These are phyloP conservation scores for Nothocercus nigrocapillus DNA, from an alignment of 2,113 vertebrate genomes.

Conservation along the genomic window DNA sequence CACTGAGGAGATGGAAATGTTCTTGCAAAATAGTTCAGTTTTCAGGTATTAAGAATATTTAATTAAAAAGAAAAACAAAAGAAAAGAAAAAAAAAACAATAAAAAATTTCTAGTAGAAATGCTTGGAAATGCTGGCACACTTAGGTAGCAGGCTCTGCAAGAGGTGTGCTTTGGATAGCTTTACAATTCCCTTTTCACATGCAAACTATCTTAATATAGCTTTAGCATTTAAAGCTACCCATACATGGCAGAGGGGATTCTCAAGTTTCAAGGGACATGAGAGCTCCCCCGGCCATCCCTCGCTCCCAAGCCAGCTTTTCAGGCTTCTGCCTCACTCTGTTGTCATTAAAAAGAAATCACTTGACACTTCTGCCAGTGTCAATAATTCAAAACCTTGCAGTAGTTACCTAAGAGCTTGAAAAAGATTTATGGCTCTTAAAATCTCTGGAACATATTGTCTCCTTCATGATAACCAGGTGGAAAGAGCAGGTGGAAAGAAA, in stretches of 20 bases:
- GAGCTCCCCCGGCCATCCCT: accelerated
- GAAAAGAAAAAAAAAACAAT: neutral
- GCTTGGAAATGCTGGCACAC: neutral
- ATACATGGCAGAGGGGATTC: neutral
- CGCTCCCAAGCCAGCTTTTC: neutral
- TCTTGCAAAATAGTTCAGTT: neutral
- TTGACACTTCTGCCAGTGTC: neutral
- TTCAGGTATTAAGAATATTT: neutral
- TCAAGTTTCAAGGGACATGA: neutral
- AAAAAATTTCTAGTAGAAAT: neutral
- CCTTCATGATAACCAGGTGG: neutral
- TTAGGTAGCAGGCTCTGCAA: neutral
- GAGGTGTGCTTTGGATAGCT: neutral
- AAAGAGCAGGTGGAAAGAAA: neutral
- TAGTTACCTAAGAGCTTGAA: neutral
- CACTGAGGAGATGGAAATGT: neutral
- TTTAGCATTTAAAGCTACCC: neutral
- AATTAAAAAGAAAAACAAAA: neutral
- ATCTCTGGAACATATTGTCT: neutral
- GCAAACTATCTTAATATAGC: accelerated
- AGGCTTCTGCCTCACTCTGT: neutral
- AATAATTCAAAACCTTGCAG: neutral
- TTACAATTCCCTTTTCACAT: neutral
- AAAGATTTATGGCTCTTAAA: neutral
- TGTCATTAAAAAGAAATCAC: neutral